A percentile compares a stretch with the other conserved stretches of the same genome.
These are phyloP conservation scores for Acanthosepion esculentum DNA, from an alignment of 2,888 invertebrate genomes.

Conservation along the genomic window DNA sequence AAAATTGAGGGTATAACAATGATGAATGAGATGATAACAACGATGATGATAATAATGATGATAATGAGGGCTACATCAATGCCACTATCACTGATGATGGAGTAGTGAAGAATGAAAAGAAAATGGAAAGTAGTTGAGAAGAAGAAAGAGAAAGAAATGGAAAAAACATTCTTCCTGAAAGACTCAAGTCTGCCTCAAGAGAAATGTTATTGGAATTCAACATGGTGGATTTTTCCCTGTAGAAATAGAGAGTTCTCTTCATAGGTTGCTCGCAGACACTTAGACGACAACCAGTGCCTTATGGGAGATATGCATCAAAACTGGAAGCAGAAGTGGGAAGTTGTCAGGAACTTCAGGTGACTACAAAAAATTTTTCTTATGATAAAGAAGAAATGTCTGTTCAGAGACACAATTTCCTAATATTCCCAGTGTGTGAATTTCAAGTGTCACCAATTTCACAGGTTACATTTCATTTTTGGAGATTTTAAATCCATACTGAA, in stretches of 20 bases:
- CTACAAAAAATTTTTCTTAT: not conserved
- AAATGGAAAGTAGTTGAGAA: not conserved
- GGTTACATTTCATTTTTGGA: not conserved
- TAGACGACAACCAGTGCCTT: not conserved
- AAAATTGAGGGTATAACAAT: too few species aligned
- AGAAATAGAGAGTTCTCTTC: not conserved
- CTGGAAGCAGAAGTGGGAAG: not conserved
- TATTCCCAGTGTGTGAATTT: not conserved
- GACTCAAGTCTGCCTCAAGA: not conserved
- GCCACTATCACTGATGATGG: too few species aligned
- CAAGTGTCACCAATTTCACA: not conserved
- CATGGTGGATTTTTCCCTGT: not conserved
- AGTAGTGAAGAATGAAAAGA: too few species aligned
- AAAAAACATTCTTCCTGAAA: not conserved
- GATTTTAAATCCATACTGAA: not conserved
- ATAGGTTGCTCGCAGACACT: not conserved
- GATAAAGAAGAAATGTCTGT: not conserved
- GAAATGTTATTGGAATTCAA: not conserved
- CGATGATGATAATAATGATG: too few species aligned
- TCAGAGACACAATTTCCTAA: not conserved
- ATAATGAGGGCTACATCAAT: too few species aligned
- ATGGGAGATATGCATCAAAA: constrained; percentile 12
- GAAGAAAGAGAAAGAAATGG: not conserved
- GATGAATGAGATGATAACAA: too few species aligned
- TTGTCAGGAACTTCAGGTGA: not conserved